Conservation (phyloP, 1,140 invertebrate species). For the Drosophila santomea region DNA sequence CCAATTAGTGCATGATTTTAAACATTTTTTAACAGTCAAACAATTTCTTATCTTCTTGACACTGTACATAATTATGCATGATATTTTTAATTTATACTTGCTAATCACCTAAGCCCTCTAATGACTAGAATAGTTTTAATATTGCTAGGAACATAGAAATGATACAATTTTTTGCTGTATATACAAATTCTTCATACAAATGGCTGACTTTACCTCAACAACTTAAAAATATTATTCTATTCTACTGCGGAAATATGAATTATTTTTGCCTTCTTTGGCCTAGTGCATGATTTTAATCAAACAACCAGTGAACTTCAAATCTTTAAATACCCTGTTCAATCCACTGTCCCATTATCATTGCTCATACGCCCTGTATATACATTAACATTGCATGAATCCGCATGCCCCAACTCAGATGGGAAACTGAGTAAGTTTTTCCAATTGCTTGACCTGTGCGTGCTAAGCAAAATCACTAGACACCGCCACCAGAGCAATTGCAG, state of each 20-base stretch:
- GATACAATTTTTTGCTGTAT: no score
- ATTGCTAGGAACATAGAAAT: no score
- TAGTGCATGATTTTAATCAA: no score
- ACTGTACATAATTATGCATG: conserved; percentile 46
- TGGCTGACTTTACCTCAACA: no score
- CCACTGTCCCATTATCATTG: conserved; percentile 8
- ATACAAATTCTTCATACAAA: no score
- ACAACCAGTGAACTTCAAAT: no score
- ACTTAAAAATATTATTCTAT: no score
- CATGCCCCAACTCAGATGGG: conserved; percentile 20
- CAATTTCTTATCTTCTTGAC: not conserved
- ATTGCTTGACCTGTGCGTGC: conserved; percentile 84
- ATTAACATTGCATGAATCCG: conserved; percentile 26
- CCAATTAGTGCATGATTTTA: conserved; percentile 12
- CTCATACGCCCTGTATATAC: conserved; percentile 18
- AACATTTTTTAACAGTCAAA: not conserved
- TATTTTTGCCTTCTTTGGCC: no score
- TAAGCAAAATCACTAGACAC: conserved; percentile 67
- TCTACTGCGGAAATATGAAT: no score
- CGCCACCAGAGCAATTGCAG: conserved; percentile 17
- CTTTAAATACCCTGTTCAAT: not conserved
- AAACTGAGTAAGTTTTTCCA: conserved; percentile 74
- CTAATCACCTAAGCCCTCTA: not conserved
- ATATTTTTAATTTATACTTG: conserved; percentile 4
- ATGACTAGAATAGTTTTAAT: not conserved